phyloP scores from a whole-genome alignment of 2,797 vertebrate genomes.

The Lindbergichthys nudifrons region DNA sequence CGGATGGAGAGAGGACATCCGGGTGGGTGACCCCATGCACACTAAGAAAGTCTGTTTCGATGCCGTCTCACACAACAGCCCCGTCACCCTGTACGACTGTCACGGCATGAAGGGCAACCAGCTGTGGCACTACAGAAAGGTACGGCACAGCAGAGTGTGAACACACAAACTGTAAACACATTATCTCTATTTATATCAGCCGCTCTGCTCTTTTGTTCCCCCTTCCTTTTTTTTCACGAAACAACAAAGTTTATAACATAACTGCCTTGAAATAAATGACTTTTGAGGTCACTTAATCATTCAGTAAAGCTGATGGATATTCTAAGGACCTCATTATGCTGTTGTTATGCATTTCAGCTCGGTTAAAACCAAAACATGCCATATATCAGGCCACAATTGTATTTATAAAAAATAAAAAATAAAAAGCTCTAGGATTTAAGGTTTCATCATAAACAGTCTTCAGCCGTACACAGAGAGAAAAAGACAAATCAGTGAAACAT shows the following conservation, averaged over 20 bases:
- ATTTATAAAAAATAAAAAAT: background rate
- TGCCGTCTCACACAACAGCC: conserved; percentile 92
- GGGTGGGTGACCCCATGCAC: conserved; percentile 93
- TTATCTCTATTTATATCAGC: background rate
- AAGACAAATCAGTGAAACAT: too few species aligned
- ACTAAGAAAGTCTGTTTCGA: conserved; percentile 97
- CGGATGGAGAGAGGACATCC: conserved; percentile 95
- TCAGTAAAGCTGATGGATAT: conserved; percentile 11
- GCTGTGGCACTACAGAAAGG: conserved; percentile 94
- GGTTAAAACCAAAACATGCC: conserved; percentile 2
- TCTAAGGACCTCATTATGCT: conserved; percentile 11
- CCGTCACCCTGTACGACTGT: conserved; percentile 94
- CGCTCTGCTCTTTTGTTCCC: background rate
- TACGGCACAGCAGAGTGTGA: conserved; percentile 48
- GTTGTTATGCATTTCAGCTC: conserved; percentile 14
- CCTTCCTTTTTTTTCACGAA: background rate
- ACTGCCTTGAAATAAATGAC: conserved; percentile 4
- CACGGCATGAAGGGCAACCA: conserved; percentile 98
- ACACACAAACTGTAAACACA: background rate
- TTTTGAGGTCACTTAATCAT: background rate
- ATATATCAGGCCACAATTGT: background rate
- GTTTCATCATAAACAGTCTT: background rate
- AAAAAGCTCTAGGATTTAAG: background rate
- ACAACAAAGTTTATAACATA: background rate
- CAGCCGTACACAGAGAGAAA: background rate